A percentile compares a stretch with the other conserved stretches of the same genome.
These are phyloP conservation scores for Orthosia gracilis DNA, from an alignment of 2,888 invertebrate genomes.

Conservation along the genomic window DNA sequence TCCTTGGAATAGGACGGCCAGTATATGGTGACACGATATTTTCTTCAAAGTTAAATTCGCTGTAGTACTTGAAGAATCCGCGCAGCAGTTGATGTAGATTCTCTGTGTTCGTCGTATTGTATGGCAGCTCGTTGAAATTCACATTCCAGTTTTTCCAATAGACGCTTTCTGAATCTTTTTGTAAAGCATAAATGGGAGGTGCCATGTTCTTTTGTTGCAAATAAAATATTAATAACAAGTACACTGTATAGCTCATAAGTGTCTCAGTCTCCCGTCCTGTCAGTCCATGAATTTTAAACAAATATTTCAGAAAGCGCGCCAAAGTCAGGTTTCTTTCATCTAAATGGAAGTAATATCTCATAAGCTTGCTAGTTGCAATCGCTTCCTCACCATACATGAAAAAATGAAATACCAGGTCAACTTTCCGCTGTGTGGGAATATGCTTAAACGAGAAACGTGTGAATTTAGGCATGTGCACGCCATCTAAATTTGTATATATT, in stretches of 20 bases:
- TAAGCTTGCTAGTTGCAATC: background rate
- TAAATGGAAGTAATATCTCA: background rate
- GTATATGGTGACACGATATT: conserved; percentile 60
- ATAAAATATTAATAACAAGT: conserved; percentile 7
- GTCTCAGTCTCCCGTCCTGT: background rate
- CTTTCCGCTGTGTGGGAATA: conserved; percentile 3
- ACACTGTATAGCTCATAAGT: background rate
- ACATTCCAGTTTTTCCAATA: conserved; percentile 4
- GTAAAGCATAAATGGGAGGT: background rate
- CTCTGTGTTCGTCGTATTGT: background rate
- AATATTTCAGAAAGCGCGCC: conserved; percentile 2
- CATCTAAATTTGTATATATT: background rate
- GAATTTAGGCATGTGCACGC: too few species aligned
- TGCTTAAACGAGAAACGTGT: background rate
- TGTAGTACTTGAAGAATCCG: conserved; percentile 60
- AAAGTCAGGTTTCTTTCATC: conserved; percentile 2
- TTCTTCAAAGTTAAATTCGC: conserved; percentile 10
- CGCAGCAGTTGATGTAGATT: conserved; percentile 53
- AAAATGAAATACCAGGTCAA: background rate
- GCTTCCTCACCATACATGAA: background rate
- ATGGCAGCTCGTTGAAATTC: conserved; percentile 17
- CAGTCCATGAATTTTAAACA: background rate
- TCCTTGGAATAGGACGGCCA: conserved; percentile 15
- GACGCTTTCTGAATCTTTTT: background rate
- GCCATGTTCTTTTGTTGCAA: conserved; percentile 48